Conservation (phyloP, 2,888 invertebrate species). For the Hoplodrina ambigua region DNA sequence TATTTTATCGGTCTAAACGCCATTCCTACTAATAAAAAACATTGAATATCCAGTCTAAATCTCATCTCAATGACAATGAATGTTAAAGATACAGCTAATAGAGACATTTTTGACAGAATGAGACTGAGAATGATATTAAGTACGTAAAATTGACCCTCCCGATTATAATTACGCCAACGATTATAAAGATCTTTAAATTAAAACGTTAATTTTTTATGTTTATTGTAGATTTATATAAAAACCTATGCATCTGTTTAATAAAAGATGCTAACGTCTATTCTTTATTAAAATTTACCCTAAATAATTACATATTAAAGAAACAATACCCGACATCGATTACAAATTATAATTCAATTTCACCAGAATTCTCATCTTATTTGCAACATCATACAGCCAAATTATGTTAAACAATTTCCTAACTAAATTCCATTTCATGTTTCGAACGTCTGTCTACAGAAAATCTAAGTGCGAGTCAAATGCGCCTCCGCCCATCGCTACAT, state of each 20-base stretch:
- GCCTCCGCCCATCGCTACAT: conserved; percentile 71
- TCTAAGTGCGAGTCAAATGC: conserved; percentile 69
- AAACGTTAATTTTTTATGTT: neutral
- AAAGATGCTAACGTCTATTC: neutral
- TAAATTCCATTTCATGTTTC: conserved; percentile 40
- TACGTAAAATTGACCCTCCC: too few species aligned
- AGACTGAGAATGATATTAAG: too few species aligned
- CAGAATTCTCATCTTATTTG: neutral
- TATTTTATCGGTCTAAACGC: too few species aligned
- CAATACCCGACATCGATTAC: neutral
- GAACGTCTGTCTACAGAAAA: conserved; percentile 63
- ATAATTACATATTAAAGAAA: too few species aligned
- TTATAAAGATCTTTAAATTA: too few species aligned
- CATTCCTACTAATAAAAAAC: too few species aligned
- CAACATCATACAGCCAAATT: neutral
- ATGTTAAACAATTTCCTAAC: conserved; percentile 18
- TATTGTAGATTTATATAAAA: neutral
- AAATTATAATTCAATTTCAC: neutral
- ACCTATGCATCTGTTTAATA: neutral
- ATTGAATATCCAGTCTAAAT: too few species aligned
- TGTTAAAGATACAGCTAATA: too few species aligned
- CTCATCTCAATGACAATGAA: too few species aligned
- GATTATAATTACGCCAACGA: too few species aligned
- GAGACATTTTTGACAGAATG: too few species aligned
- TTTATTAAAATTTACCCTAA: neutral